Evolutionary conservation across 2,888 invertebrate species (phyloP), one percentile per base, ranked within the genome.

Genomic region (Tridacna crocea): DNA sequence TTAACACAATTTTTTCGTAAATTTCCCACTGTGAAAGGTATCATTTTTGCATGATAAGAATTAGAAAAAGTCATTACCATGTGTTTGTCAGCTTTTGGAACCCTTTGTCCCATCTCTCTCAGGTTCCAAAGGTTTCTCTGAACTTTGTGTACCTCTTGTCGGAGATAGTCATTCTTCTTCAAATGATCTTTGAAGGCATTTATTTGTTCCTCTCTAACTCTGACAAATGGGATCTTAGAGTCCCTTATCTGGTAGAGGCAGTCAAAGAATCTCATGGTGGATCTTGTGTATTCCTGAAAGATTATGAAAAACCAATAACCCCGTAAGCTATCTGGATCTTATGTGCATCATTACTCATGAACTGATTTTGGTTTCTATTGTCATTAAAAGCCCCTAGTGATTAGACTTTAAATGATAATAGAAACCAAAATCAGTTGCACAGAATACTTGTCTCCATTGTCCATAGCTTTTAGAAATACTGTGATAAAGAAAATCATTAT

Each of bases 131-230:
- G n/a, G n/a, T 11, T 17, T 61, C 61, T 61, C 22, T 61, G 61
- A 11, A 22, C 22, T 22, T 61, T 61, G 61, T 61, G 22, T 61
- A 61, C 17, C n/a, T 61, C 61, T 61, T 61, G 61, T 61, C 61
- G 15, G n/a, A 61, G 61, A n/a, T 61, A n/a, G 22, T 61, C 61
- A n/a, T 61, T 61, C 22, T 51, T 51, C 51, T 51, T 51, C 51
- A 51, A 12, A 13, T 51, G 51, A 13, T 51, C 51, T 13, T 17
- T 12, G 51, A 51, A 51, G 51, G 17, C n/a, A n/a, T n/a, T n/a
- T n/a, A n/a, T n/a, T n/a, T n/a, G n/a, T n/a, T n/a, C n/a, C n/a
- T n/a, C n/a, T 51, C 51, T 12, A 12, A 51, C 51, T 51, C 12
- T 51, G 17, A 13, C 51, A 13, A 17, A 17, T 51, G 51, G 51